These are phyloP conservation scores for Pelmatolapia mariae DNA, from an alignment of 2,113 vertebrate species.

Conservation along the genomic window DNA sequence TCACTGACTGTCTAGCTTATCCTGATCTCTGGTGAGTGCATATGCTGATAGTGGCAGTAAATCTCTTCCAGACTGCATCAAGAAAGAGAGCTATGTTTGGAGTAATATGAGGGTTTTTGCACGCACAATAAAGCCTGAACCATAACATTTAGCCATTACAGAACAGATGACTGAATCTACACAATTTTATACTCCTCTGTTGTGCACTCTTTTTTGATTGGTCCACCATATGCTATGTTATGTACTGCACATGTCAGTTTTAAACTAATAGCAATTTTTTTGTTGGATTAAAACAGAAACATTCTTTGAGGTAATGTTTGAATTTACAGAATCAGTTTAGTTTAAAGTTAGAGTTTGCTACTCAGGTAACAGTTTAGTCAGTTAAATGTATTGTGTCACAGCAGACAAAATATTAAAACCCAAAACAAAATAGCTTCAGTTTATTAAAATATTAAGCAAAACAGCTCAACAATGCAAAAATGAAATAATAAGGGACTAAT, in stretches of 20 bases:
- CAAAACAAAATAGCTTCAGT: not conserved
- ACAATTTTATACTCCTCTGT: not conserved
- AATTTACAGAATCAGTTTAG: not conserved
- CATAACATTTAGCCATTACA: constrained; percentile 41
- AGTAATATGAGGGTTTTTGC: constrained; percentile 13
- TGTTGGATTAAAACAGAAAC: not conserved
- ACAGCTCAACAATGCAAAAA: not conserved
- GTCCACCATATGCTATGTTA: not conserved
- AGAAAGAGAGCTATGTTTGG: not conserved
- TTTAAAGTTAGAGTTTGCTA: not conserved
- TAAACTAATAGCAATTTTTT: not conserved
- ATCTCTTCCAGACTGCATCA: constrained; percentile 10
- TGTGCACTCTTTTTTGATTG: not conserved
- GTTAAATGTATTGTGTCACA: not conserved
- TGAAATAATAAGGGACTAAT: not conserved
- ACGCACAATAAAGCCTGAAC: constrained; percentile 22
- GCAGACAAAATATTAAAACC: not conserved
- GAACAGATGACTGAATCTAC: not conserved
- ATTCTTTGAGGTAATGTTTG: not conserved
- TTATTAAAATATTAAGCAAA: not conserved
- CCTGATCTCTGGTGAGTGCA: constrained; percentile 87
- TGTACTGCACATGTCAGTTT: not conserved
- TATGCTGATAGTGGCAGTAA: constrained; percentile 71
- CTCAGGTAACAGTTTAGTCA: not conserved
- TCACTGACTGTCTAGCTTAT: constrained; percentile 84